Evolutionary conservation across 2,888 invertebrate species (phyloP).

Genomic region (Pandemis corylana): DNA sequence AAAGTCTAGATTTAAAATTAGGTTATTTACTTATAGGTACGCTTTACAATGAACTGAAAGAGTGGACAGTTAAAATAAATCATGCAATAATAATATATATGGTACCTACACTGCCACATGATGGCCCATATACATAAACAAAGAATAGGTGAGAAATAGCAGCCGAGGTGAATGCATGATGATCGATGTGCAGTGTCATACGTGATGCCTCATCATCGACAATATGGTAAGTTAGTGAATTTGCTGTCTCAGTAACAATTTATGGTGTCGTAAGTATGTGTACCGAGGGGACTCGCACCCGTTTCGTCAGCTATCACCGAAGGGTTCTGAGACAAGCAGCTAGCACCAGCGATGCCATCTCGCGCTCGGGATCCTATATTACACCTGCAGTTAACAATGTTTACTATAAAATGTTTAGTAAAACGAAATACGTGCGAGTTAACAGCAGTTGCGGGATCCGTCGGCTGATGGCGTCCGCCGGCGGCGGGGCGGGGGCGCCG

Average conservation of each 20-base stretch:
- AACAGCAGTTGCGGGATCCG: not conserved
- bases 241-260: conserved; percentile 27
- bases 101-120: not conserved
- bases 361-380: not conserved
- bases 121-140: not conserved
- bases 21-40: not conserved
- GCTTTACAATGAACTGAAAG: not conserved
- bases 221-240: conserved; percentile 58
- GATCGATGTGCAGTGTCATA: conserved; percentile 19
- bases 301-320: conserved; percentile 1
- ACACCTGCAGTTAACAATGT: not conserved
- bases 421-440: not conserved
- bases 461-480: conserved; percentile 56
- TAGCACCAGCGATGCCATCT: conserved; percentile 11
- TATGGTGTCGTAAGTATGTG: not conserved
- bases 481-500: conserved; percentile 41
- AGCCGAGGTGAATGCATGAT: conserved; percentile 25
- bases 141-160: conserved; percentile 15
- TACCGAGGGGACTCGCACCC: not conserved
- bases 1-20: not conserved
- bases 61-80: conserved; percentile 5
- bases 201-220: conserved; percentile 61
- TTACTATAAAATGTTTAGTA: not conserved
- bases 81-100: conserved; percentile 15
- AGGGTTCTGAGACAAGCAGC: conserved; percentile 20